Percentiles rank a stretch among this genome's conserved stretches.
phyloP scores from a whole-genome alignment of 1,140 invertebrate genomes.

The Caenorhabditis elegans region DNA sequence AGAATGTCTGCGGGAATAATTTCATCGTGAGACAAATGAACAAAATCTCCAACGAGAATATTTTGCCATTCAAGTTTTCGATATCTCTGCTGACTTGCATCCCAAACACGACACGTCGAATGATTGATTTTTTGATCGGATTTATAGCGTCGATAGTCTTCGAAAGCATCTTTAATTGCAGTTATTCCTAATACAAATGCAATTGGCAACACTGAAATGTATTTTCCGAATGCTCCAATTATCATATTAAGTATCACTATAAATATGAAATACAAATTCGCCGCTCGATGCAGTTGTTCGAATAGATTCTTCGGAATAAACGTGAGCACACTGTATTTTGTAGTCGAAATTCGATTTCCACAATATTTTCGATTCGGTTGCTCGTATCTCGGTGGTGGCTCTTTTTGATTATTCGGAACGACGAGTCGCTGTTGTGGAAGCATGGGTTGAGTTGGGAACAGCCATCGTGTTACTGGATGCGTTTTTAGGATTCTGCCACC shows the following conservation, averaged over 20 bases:
- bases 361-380: conserved; percentile 80
- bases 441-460: conserved; percentile 9
- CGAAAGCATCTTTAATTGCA: conserved; percentile 92
- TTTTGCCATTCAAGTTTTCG: conserved; percentile 85
- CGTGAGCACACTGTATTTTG: conserved; percentile 89
- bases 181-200: conserved; percentile 93
- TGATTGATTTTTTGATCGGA: conserved; percentile 92
- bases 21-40: conserved; percentile 94
- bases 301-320: conserved; percentile 94
- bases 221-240: conserved; percentile 90
- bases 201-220: conserved; percentile 90
- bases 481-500: conserved; percentile 35
- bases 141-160: conserved; percentile 83
- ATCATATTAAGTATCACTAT: conserved; percentile 77
- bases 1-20: conserved; percentile 92
- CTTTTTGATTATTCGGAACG: conserved; percentile 62
- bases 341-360: conserved; percentile 84
- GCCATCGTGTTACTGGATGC: conserved; percentile 30
- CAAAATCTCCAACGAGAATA: conserved; percentile 84
- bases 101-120: conserved; percentile 84
- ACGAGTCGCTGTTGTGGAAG: conserved; percentile 16
- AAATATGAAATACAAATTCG: conserved; percentile 96
- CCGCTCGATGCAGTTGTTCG: conserved; percentile 82
- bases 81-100: conserved; percentile 80
- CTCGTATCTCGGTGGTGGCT: conserved; percentile 71